Conservation (phyloP, 1,140 invertebrate genomes). For the Brachionus plicatilis region DNA sequence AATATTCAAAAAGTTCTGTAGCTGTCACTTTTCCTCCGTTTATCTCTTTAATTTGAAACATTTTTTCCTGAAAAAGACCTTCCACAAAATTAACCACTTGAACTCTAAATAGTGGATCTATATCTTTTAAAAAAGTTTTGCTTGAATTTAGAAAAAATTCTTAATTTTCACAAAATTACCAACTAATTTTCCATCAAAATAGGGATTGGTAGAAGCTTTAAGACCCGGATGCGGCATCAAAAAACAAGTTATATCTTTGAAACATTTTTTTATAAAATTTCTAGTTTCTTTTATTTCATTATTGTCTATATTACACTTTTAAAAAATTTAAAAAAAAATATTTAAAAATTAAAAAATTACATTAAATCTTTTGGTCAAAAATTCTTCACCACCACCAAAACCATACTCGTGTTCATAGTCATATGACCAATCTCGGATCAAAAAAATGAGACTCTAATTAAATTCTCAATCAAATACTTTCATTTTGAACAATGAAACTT, state of each 20-base stretch:
- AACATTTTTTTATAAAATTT: conserved; percentile 87
- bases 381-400: conserved; percentile 73
- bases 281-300: conserved; percentile 85
- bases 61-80: conserved; percentile 77
- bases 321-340: conserved; percentile 48
- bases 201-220: conserved; percentile 87
- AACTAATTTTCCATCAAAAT: conserved; percentile 82
- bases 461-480: conserved; percentile 56
- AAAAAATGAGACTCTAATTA: conserved; percentile 71
- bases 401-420: conserved; percentile 94
- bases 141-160: too few species aligned
- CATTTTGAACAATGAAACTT: neutral
- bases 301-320: conserved; percentile 67
- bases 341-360: conserved; percentile 79
- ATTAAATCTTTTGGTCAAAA: conserved; percentile 77
- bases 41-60: conserved; percentile 84
- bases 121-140: conserved; percentile 89
- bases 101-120: conserved; percentile 83
- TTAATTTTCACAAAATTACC: conserved; percentile 57
- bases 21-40: conserved; percentile 85
- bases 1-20: conserved; percentile 91
- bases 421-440: conserved; percentile 96
- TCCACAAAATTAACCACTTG: conserved; percentile 79
- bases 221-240: conserved; percentile 96
- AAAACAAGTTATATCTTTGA: conserved; percentile 89